Evolutionary conservation across 2,113 vertebrate species (phyloP).

Genomic region (Irena cyanogastra): DNA sequence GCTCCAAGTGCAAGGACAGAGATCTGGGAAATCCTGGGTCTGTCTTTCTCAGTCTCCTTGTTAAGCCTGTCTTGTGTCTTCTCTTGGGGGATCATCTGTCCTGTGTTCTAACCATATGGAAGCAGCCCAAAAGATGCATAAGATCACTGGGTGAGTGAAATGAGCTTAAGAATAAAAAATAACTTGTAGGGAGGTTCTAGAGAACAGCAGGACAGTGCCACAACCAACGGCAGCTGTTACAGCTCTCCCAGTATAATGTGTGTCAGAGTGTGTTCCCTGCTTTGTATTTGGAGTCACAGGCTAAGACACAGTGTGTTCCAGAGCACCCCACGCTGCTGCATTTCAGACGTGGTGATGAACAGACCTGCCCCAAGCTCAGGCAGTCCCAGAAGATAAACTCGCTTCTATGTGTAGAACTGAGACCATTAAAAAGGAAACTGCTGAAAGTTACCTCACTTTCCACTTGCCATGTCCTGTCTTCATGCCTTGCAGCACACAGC

Average conservation of each 20-base stretch:
- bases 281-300: not conserved
- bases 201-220: not conserved
- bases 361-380: not conserved
- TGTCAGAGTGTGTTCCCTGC: not conserved
- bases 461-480: not conserved
- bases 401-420: not conserved
- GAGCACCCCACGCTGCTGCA: not conserved
- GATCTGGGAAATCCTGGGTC: not conserved
- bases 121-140: not conserved
- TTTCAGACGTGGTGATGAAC: not conserved
- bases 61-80: not conserved
- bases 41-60: not conserved
- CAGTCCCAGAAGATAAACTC: not conserved
- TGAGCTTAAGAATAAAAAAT: not conserved
- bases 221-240: not conserved
- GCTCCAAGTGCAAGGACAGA: not conserved
- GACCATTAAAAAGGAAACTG: not conserved
- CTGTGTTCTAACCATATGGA: not conserved
- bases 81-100: not conserved
- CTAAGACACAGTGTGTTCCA: not conserved
- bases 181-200: not conserved
- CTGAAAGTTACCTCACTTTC: not conserved
- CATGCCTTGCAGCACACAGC: not conserved
- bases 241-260: not conserved
- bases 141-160: not conserved